A percentile compares a stretch with the other conserved stretches of the same genome.
Evolutionary conservation across 2,888 invertebrate genomes (phyloP).

Genomic region (Ischnus inquisitorius): DNA sequence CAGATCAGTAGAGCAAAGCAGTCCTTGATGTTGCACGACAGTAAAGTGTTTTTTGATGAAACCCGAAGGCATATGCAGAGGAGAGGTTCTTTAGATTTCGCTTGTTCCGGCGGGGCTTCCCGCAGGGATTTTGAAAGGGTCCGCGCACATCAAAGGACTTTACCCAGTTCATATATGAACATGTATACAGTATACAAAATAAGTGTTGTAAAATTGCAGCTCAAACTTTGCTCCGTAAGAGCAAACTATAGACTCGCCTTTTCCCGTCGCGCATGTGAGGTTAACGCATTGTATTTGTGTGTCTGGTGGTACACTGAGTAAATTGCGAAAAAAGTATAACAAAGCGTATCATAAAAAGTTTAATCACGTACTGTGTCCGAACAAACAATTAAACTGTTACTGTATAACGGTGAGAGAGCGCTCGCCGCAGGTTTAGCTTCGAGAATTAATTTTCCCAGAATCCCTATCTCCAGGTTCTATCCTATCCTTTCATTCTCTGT

Average conservation of each 20-base stretch:
- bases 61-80: constrained; percentile 25
- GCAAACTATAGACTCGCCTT: neutral
- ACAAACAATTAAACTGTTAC: constrained; percentile 31
- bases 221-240: neutral
- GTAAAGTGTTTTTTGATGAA: constrained; percentile 64
- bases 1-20: constrained; percentile 55
- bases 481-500: constrained; percentile 21
- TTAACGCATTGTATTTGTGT: neutral
- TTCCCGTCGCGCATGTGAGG: neutral
- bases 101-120: constrained; percentile 22
- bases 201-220: neutral
- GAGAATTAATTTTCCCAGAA: constrained; percentile 42
- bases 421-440: constrained; percentile 5
- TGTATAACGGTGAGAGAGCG: constrained; percentile 11
- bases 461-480: constrained; percentile 11
- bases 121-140: constrained; percentile 12
- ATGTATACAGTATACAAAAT: neutral
- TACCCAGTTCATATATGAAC: neutral
- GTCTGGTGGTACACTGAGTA: neutral
- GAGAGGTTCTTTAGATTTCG: constrained; percentile 23
- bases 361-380: neutral
- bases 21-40: constrained; percentile 49
- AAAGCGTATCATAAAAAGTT: neutral
- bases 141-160: neutral
- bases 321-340: neutral